Base-by-base conservation (phyloP, 2,888 invertebrate genomes). In the Tiliacea aurago region DNA sequence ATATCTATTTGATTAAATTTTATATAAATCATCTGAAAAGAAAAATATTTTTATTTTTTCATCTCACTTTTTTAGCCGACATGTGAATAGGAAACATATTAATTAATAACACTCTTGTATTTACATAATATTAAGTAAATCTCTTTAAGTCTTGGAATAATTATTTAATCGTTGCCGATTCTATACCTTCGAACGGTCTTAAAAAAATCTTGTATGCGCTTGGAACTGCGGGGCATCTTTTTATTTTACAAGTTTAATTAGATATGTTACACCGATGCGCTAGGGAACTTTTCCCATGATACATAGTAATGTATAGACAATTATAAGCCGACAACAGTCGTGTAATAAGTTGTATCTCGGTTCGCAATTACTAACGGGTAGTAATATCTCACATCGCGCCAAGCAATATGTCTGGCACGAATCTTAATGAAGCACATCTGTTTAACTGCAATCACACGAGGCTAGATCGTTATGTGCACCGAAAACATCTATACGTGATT, bases 371-470 rank as follows among this genome's bases (percentile, higher is more conserved):
- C 65, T 70, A 75, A 70, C 70, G 62, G 64, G 78, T 66, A 66
- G 70, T 83, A 81, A 79, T 78, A 83, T 81, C 73, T 84, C 81
- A 76, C 72, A 83, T 74, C 68, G 70, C 56, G 65, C 70, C 71
- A 59, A 63, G 74, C 74, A 77, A 83, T 85, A 71, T 71, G 78
- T 86, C 77, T 85, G 75, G 58, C 73, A 74, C 78, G 73, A 83
- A 85, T 78, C 56, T 77, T 83, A 86, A 86, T 86, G 83, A 86
- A 83, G 72, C 85, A 85, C 85, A 86, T 86, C 87, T 78, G 70
- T 86, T 73, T 65, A 67, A 62, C 59, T 69, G 75, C 71, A 74
- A 84, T 63, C 71, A 70, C 63, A 78, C 55, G 74, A 66, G 58
- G 47, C 68, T 64, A 72, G 65, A 62, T 79, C 59, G 73, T 80